Evolutionary conservation across 2,113 vertebrate species (phyloP), one percentile per base, ranked within the genome.

Genomic region (Heterotis niloticus): DNA sequence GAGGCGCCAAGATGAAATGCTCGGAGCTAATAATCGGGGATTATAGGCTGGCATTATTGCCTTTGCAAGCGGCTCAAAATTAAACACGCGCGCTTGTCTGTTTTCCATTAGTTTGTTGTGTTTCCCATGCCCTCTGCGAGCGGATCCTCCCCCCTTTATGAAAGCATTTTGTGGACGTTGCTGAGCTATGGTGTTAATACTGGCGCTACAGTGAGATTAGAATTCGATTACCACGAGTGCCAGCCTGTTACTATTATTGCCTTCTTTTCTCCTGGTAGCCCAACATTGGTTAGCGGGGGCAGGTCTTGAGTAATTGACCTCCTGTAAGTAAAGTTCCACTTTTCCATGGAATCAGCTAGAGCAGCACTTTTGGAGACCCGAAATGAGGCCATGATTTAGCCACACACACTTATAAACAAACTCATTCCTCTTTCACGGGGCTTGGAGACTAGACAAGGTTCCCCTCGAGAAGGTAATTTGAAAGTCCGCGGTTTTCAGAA

Each of bases 291-390:
- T 29, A 44, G 44, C 69, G 10, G 52, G 71, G n/a, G 52, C 11
- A 72, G 20, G 69, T 34, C n/a, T 44, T 72, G 34, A 72, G 69
- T 72, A 72, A 72, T 72, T n/a, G 52, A 73, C 71, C 51, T 73
- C 54, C 26, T 20, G n/a, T 73, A 73, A 73, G 71, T 73, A 57
- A 73, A 73, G 52, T 23, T 57, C 23, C 52, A 12, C 54, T 16
- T 74, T 74, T 74, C 24, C 54, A 3, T 10, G 23, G 24, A 57
- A n/a, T 59, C 17, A 74, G 23, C 44, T 34, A n/a, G 17, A 24
- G 14, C n/a, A 74, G 51, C n/a, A 56, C 5, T 54, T n/a, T n/a
- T 17, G 71, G 54, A 17, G 54, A 18, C 24, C 54, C 26, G 54
- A 59, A 74, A 74, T 51, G 52, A 57, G 71, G 54, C 24, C 57